Base-by-base conservation (phyloP, 1,140 invertebrate species). In the Caerostris darwini region DNA sequence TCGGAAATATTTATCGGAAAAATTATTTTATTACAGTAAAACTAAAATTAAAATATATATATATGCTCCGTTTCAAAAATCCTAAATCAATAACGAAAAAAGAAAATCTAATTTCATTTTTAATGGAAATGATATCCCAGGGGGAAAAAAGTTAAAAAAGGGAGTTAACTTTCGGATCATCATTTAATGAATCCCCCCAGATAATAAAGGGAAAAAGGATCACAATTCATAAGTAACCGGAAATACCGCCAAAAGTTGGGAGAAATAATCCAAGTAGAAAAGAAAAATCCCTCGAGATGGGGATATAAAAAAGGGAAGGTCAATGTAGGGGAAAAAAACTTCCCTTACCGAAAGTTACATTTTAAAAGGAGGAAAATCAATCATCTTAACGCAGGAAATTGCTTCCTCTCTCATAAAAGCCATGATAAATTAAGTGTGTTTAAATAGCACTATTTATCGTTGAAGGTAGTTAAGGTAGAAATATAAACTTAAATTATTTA, bases 381-480 rank as follows among this genome's bases (percentile, higher is more conserved):
- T 53, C 50, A 50, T 77, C 10, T 77, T 77, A 77, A 77, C 6
- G 50, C 71, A 77, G 69, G 69, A 77, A 77, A 77, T 77, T 77
- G 50, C 71, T 77, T 53, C 34, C 53, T 12, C 53, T 12, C 6
- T 12, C 34, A 77, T 7, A 77, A 77, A 14, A 10, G 34, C 71
- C 53, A 5, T 77, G 71, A 14, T 77, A 77, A 77, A 77, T 77
- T 77, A 77, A 77, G 71, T 5, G 71, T 12, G 34, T 12, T 5
- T 1, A 50, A 8, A 12, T 8, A 53, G 10, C 53, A 12, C 14
- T 77, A 77, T 53, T 77, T 77, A 14, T 3, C 2, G 34, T 12
- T 77, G 4, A 50, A 77, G 34, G 19, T 2, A 1, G 3, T 77
- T 77, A 34, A 34, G 34, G 34, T 34, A 34, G 34, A 34, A 34